Evolutionary conservation across 2,113 vertebrate species (phyloP), one percentile per base, ranked within the genome.

Genomic region (Mirounga angustirostris): DNA sequence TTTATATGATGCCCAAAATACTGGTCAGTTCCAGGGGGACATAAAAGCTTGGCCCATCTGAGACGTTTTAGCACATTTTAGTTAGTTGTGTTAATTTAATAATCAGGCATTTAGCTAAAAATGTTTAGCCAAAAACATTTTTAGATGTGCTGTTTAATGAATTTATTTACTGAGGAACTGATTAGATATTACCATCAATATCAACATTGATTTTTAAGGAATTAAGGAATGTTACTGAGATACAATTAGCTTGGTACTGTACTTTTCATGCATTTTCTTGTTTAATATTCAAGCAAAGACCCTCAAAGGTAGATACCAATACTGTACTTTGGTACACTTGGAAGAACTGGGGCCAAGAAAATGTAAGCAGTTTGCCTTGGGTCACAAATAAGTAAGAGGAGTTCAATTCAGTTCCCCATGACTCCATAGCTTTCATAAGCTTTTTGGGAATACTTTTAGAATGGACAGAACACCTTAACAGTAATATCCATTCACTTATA

Each of bases 41-140:
- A 21, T 9, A 61, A 50, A 21, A 26, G 10, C 28, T 13, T 8
- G 36, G 11, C 65, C 40, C 36, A 43, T 56, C 7, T 36, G 14
- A 87, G 19, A 80, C 6, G 0, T 76, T 91, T 61, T 61, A 59
- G 71, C 36, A 58, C 36, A 82, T 54, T 87, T 90, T 40, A 80
- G 36, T 19, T 40, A 83, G 56, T 54, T 89, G 56, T 46, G n/a
- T 94, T 94, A 63, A 82, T 88, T 92, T 86, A 69, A 71, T 76
- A 94, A 63, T 43, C 19, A 71, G 61, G 14, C 22, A 7, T 67
- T 88, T 84, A 69, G 18, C 67, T 69, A n/a, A 15, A 7, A n/a
- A n/a, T 69, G 33, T 16, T 87, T 40, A 56, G 30, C 76, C 28
- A 92, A 15, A 15, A 13, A 13, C n/a, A 50, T 56, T 94, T 91